These are phyloP conservation scores for Fulmarus glacialis DNA, from an alignment of 2,113 vertebrate species.

Conservation along the genomic window DNA sequence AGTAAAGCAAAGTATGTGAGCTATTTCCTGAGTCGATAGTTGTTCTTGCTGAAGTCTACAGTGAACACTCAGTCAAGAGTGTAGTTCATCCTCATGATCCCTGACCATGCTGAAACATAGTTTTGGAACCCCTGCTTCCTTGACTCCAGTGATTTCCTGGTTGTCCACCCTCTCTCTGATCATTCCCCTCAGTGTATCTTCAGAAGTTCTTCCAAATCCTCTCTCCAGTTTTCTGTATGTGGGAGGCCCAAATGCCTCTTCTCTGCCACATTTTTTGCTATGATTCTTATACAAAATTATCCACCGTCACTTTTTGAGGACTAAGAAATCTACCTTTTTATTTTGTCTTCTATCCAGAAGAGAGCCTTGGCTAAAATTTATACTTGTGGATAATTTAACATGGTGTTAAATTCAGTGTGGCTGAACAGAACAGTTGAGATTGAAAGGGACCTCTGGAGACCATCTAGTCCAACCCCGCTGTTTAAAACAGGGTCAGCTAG, in stretches of 20 bases:
- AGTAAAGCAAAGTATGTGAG: constrained; percentile 29
- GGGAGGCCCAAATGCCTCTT: not conserved
- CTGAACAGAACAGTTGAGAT: not conserved
- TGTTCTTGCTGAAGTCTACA: constrained; percentile 19
- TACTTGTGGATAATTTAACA: not conserved
- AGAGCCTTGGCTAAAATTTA: not conserved
- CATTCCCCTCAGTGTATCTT: not conserved
- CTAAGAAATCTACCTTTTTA: not conserved
- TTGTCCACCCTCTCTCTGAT: not conserved
- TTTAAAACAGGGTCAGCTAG: not conserved
- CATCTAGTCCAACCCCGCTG: not conserved
- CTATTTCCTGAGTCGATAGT: not conserved
- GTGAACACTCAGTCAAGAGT: not conserved
- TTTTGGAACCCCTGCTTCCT: not conserved
- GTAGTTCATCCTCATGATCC: not conserved
- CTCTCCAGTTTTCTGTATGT: not conserved
- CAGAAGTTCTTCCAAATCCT: not conserved
- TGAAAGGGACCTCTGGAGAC: not conserved
- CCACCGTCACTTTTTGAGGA: not conserved
- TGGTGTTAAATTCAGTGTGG: not conserved
- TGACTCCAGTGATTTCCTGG: not conserved
- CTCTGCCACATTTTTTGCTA: not conserved
- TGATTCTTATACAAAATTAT: not conserved
- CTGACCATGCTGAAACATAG: not conserved
- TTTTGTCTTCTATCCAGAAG: not conserved